These are phyloP conservation scores for Junonia oenone DNA, from an alignment of 2,888 invertebrate species.

Conservation along the genomic window DNA sequence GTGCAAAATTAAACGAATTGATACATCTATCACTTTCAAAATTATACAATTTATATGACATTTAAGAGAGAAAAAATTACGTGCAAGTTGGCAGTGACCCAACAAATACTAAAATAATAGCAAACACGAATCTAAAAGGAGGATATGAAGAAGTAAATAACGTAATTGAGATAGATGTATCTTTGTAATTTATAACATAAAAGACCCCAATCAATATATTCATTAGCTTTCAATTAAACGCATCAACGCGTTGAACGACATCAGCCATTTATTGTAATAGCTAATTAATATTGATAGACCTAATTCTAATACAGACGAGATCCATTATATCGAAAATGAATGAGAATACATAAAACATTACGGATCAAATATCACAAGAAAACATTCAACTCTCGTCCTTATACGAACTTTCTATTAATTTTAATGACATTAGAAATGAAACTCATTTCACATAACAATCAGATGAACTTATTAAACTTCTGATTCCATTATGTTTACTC, in stretches of 20 bases:
- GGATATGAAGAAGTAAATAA: background rate
- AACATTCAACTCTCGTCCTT: background rate
- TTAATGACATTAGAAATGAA: background rate
- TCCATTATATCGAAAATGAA: constrained; percentile 36
- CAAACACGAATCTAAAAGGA: background rate
- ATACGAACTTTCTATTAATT: background rate
- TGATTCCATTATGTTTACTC: no score
- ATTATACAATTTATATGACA: constrained; percentile 13
- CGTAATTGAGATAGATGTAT: background rate
- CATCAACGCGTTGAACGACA: constrained; percentile 32
- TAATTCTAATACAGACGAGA: constrained; percentile 38
- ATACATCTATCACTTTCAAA: constrained; percentile 17
- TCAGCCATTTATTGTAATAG: constrained; percentile 45
- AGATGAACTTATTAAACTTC: background rate
- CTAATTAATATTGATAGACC: constrained; percentile 58
- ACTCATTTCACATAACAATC: background rate
- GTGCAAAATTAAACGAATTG: constrained; percentile 4
- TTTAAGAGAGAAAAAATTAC: constrained; percentile 12
- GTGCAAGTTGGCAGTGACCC: constrained; percentile 14
- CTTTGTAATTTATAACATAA: background rate
- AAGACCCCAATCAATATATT: constrained; percentile 29
- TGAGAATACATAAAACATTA: constrained; percentile 45
- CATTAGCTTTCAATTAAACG: constrained; percentile 35
- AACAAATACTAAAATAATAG: constrained; percentile 10
- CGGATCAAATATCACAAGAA: constrained; percentile 22